Conservation (phyloP, 1,140 invertebrate species). For the Charaxes varanes region DNA sequence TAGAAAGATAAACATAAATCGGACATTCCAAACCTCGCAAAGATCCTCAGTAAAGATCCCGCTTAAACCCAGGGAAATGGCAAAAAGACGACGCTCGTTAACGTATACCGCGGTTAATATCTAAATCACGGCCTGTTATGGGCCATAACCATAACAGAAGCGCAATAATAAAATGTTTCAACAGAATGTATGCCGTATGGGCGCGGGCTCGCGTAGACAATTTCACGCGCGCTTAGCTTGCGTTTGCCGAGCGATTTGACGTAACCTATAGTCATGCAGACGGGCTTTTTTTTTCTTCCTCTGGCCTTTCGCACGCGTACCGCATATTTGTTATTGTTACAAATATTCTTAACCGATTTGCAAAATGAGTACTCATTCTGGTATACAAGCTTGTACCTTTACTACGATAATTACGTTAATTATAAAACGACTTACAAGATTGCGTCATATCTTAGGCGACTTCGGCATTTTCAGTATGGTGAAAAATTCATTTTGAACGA, state of each 20-base stretch:
- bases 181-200: constrained; percentile 35
- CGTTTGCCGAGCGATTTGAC: constrained; percentile 60
- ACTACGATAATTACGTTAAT: too few species aligned
- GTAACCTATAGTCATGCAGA: constrained; percentile 30
- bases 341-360: too few species aligned
- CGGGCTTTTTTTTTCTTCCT: constrained; percentile 34
- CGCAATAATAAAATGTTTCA: constrained; percentile 27
- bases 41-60: neutral
- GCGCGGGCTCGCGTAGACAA: constrained; percentile 39
- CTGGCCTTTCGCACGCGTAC: constrained; percentile 15
- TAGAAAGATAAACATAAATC: too few species aligned
- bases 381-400: too few species aligned
- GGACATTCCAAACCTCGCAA: too few species aligned
- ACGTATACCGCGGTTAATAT: neutral
- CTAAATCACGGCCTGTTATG: neutral
- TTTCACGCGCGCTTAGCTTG: constrained; percentile 60
- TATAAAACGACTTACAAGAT: too few species aligned
- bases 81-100: neutral
- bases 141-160: constrained; percentile 2
- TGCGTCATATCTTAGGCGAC: too few species aligned
- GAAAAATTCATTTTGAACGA: too few species aligned
- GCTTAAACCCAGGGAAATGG: neutral
- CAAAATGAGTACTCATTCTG: too few species aligned
- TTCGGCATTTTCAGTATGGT: too few species aligned
- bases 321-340: neutral